Evolutionary conservation across 1,140 invertebrate species (phyloP).

Genomic region (Antheraea pernyi): DNA sequence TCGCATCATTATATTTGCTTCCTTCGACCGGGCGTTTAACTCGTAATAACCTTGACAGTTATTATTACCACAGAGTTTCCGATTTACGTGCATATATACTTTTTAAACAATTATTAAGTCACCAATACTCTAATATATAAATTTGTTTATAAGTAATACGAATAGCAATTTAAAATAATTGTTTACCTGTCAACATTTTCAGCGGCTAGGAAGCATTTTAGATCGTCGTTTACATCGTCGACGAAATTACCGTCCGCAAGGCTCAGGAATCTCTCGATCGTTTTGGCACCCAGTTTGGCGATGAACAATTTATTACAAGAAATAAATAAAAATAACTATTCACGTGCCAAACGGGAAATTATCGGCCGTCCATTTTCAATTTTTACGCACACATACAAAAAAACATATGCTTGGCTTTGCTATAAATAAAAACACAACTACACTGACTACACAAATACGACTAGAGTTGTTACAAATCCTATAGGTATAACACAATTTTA

Average conservation of each 20-base stretch:
- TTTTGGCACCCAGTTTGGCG: slow-evolving; percentile 79
- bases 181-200: slow-evolving; percentile 76
- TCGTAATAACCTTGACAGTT: slow-evolving; percentile 64
- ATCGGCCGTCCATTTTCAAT: slow-evolving; percentile 69
- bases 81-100: background rate
- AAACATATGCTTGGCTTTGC: slow-evolving; percentile 14
- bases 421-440: slow-evolving; percentile 9
- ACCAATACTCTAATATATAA: background rate
- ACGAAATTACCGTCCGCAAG: slow-evolving; percentile 72
- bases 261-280: slow-evolving; percentile 68
- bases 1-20: slow-evolving; percentile 50
- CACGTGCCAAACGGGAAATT: slow-evolving; percentile 59
- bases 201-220: slow-evolving; percentile 72
- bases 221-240: slow-evolving; percentile 74
- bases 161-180: slow-evolving; percentile 39
- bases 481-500: background rate
- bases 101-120: background rate
- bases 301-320: slow-evolving; percentile 42
- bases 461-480: background rate
- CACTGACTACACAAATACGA: background rate
- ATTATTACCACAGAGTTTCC: background rate
- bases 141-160: background rate
- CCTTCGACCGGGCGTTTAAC: slow-evolving; percentile 41
- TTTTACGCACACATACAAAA: slow-evolving; percentile 37
- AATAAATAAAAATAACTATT: slow-evolving; percentile 54